A percentile compares a stretch with the other conserved stretches of the same genome.
phyloP scores from a whole-genome alignment of 1,140 invertebrate genomes.

The Varroa destructor region DNA sequence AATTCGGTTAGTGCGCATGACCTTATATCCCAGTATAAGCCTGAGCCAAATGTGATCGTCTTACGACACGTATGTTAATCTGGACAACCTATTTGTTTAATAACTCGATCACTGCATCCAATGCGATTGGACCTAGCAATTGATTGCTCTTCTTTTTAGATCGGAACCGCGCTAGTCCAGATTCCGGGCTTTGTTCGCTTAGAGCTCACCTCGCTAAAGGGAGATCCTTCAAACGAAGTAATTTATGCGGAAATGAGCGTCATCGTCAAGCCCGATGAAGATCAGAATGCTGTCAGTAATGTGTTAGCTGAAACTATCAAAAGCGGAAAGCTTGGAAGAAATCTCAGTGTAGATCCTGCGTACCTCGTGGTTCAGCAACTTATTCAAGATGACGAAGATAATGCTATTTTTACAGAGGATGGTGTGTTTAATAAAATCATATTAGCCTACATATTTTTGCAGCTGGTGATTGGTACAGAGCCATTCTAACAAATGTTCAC shows the following conservation, averaged over 20 bases:
- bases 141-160: neutral
- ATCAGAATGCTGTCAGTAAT: slow-evolving; percentile 44
- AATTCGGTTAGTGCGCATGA: neutral
- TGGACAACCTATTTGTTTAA: too few species aligned
- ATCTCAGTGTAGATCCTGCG: slow-evolving; percentile 54
- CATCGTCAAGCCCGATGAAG: slow-evolving; percentile 36
- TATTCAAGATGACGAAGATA: slow-evolving; percentile 13
- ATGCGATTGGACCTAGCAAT: neutral
- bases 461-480: too few species aligned
- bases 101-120: too few species aligned
- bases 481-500: too few species aligned
- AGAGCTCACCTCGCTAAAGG: slow-evolving; percentile 20
- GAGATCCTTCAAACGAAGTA: slow-evolving; percentile 21
- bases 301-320: slow-evolving; percentile 54
- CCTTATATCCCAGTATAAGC: too few species aligned
- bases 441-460: too few species aligned
- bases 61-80: too few species aligned
- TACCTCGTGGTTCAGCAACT: slow-evolving; percentile 36
- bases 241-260: slow-evolving; percentile 34
- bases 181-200: slow-evolving; percentile 11
- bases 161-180: slow-evolving; percentile 10
- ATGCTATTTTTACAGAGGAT: slow-evolving; percentile 26
- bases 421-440: slow-evolving; percentile 13
- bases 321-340: slow-evolving; percentile 54
- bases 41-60: too few species aligned